These are phyloP conservation scores for Oikopleura albicans DNA, from an alignment of 23 tunicate species.

Conservation along the genomic window DNA sequence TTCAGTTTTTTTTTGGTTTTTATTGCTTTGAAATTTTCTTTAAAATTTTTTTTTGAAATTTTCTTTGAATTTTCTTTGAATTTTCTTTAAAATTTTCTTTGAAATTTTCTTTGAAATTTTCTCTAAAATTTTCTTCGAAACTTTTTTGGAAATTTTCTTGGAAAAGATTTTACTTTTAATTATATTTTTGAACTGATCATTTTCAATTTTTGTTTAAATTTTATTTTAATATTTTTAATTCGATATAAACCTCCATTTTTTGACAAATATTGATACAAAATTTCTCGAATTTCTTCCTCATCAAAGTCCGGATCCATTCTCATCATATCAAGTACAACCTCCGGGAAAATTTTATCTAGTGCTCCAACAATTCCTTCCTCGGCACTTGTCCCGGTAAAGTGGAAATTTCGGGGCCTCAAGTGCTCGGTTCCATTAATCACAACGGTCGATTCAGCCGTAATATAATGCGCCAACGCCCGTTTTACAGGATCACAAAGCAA, in stretches of 20 bases:
- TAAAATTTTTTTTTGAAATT: too few relatives aligned
- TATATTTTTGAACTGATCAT: too few relatives aligned
- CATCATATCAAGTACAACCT: background rate
- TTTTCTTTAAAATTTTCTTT: too few relatives aligned
- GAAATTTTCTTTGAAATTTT: too few relatives aligned
- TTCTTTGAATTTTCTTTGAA: too few relatives aligned
- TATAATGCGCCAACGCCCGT: background rate
- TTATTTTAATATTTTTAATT: too few relatives aligned
- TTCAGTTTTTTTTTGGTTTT: too few relatives aligned
- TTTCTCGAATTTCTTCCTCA: background rate
- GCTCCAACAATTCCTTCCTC: background rate
- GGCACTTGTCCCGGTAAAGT: background rate
- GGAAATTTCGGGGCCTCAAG: background rate
- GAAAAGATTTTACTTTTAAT: too few relatives aligned
- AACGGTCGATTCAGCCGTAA: background rate
- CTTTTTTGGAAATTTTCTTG: too few relatives aligned
- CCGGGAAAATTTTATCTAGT: background rate
- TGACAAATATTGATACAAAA: background rate
- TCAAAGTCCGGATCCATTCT: background rate
- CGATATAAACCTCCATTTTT: background rate
- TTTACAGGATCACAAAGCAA: background rate
- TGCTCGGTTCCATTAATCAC: background rate
- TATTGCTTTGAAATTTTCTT: too few relatives aligned
- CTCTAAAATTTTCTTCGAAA: too few relatives aligned
- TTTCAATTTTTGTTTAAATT: too few relatives aligned